Base-by-base conservation (phyloP, 2,113 vertebrate genomes). In the Verasper variegatus region DNA sequence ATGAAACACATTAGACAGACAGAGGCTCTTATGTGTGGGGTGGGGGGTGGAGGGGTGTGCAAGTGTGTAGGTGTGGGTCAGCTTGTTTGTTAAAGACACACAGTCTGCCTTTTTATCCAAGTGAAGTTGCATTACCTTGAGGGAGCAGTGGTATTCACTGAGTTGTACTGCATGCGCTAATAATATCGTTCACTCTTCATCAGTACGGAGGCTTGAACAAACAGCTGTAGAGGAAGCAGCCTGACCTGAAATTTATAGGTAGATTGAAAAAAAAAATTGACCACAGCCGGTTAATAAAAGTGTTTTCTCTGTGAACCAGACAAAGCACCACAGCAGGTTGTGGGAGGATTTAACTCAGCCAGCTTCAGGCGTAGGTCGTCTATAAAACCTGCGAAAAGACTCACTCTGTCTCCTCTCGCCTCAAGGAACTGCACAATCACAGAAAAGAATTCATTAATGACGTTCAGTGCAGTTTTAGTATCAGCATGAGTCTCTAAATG, bases 341-440 rank as follows among this genome's bases (percentile, higher is more conserved):
- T 81, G 45, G 76, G 81, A 79, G 76, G 76, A 81, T 88, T 69
- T 81, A 61, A 59, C 55, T 76, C 64, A 63, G 40, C 23, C 23
- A 71, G 68, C 74, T 83, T 58, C 26, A 65, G 83, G 79, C 18
- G 63, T 74, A 6, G 15, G 47, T 42, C 31, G 72, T 68, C 74
- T 80, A 73, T 75, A 87, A 87, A 87, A 87, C 68, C 84, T 86
- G 87, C 62, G 86, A 79, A 71, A 68, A 74, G 49, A 82, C 27
- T 83, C 72, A 67, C 63, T 83, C 26, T 64, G 61, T 60, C 57
- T 87, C 64, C 59, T 76, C 57, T 77, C 26, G 78, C 87, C 77
- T 87, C 27, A 18, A 80, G 83, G 65, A 73, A 64, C 37, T 23
- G 42, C 69, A 83, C 68, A 86, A 45, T 54, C 57, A 87, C 61